phyloP scores from a whole-genome alignment of 2,888 invertebrate genomes.

The Drosophila fungiperda region DNA sequence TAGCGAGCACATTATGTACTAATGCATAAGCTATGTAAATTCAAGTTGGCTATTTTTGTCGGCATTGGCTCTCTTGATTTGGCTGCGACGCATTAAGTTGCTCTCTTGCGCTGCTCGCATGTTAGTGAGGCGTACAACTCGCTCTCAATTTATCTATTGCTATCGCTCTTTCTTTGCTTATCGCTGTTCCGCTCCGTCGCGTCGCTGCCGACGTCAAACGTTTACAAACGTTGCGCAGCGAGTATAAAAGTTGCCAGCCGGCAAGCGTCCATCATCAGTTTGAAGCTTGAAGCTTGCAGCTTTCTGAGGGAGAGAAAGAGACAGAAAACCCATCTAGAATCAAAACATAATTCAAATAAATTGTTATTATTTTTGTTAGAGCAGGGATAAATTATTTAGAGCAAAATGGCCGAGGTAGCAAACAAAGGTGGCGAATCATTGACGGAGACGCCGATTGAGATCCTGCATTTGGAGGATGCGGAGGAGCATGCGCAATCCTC shows the following conservation, averaged over 20 bases:
- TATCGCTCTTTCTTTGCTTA: background rate
- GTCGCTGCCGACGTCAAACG: conserved; percentile 45
- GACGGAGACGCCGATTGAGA: conserved; percentile 36
- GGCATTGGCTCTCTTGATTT: background rate
- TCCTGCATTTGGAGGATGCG: conserved; percentile 36
- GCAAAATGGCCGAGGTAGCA: conserved; percentile 55
- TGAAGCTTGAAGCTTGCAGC: conserved; percentile 43
- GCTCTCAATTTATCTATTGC: background rate
- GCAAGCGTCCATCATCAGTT: conserved; percentile 59
- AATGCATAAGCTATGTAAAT: background rate
- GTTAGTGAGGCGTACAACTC: conserved; percentile 15
- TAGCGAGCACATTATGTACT: background rate
- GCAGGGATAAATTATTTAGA: background rate
- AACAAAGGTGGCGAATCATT: conserved; percentile 11
- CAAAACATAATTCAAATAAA: background rate
- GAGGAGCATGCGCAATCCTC: conserved; percentile 34
- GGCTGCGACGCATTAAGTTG: conserved; percentile 5
- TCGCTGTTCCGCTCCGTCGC: background rate
- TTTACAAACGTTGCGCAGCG: conserved; percentile 37
- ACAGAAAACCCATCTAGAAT: conserved; percentile 5
- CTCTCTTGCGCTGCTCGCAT: background rate
- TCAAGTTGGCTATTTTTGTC: conserved; percentile 29
- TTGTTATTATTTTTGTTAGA: background rate
- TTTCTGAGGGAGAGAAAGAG: conserved; percentile 24
- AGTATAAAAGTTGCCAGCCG: conserved; percentile 75